Conservation (phyloP, 1,140 invertebrate genomes). For the Vollenhovia emeryi region DNA sequence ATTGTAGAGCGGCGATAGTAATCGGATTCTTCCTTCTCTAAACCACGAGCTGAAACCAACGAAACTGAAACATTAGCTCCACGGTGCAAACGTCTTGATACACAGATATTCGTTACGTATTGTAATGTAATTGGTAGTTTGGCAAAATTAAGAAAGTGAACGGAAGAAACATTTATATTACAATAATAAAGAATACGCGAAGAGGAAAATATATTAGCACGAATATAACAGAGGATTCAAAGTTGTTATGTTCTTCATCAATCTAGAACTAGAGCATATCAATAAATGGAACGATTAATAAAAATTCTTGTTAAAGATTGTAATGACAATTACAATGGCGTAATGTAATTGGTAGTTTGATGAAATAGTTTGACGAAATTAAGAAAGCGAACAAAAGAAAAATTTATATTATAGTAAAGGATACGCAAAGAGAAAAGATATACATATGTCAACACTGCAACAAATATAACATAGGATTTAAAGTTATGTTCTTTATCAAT, state of each 20-base stretch:
- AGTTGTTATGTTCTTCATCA: neutral
- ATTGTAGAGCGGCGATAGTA: conserved; percentile 45
- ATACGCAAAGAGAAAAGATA: neutral
- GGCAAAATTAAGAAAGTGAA: neutral
- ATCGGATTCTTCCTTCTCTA: conserved; percentile 48
- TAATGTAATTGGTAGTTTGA: too few species aligned
- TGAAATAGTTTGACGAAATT: neutral
- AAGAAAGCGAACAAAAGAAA: neutral
- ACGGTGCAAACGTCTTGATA: neutral
- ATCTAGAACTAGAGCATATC: neutral
- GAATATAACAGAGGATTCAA: neutral
- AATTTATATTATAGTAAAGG: neutral
- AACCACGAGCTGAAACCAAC: conserved; percentile 10
- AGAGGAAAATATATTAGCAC: neutral
- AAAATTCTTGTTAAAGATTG: neutral
- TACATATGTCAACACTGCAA: neutral
- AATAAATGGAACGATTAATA: neutral
- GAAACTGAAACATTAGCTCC: conserved; percentile 40
- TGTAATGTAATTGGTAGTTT: neutral
- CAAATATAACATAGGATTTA: neutral
- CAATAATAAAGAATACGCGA: neutral
- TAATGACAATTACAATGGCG: neutral
- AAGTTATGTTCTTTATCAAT: neutral
- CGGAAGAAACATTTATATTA: neutral
- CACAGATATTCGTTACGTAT: neutral